These are phyloP conservation scores for Drosophila meridiana DNA, from an alignment of 2,888 invertebrate species.

Conservation along the genomic window DNA sequence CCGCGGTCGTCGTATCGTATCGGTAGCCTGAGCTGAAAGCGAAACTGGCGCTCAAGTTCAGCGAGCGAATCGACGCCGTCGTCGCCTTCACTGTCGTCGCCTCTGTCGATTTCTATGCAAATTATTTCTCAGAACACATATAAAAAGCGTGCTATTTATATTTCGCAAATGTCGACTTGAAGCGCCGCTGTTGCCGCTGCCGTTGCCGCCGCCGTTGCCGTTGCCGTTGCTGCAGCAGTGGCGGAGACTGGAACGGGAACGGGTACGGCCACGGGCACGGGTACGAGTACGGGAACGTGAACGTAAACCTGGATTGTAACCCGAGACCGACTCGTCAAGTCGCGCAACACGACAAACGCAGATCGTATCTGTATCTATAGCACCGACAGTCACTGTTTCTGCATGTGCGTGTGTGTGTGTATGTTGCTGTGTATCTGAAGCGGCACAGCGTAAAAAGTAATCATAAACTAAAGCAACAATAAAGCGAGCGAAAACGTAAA, in stretches of 20 bases:
- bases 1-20: constrained; percentile 17
- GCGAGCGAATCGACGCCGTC: constrained; percentile 59
- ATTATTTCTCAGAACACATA: constrained; percentile 74
- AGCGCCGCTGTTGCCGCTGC: constrained; percentile 51
- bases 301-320: constrained; percentile 46
- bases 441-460: constrained; percentile 67
- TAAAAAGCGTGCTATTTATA: constrained; percentile 79
- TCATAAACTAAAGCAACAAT: constrained; percentile 68
- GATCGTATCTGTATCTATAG: constrained; percentile 75
- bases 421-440: constrained; percentile 28
- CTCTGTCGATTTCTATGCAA: constrained; percentile 75
- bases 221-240: constrained; percentile 49
- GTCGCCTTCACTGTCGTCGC: constrained; percentile 24
- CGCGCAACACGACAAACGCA: constrained; percentile 65
- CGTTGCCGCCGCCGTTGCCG: background rate
- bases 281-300: constrained; percentile 30
- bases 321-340: constrained; percentile 60
- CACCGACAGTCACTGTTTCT: constrained; percentile 39
- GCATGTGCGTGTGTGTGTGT: constrained; percentile 15
- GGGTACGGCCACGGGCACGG: constrained; percentile 23
- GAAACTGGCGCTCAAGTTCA: constrained; percentile 78
- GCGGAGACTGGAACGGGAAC: constrained; percentile 60
- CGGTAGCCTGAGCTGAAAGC: constrained; percentile 62
- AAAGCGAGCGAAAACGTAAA: constrained; percentile 55
- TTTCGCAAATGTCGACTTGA: constrained; percentile 76